Evolutionary conservation across 2,113 vertebrate species (phyloP), one percentile per base, ranked within the genome.

Genomic region (Aphyosemion australe): DNA sequence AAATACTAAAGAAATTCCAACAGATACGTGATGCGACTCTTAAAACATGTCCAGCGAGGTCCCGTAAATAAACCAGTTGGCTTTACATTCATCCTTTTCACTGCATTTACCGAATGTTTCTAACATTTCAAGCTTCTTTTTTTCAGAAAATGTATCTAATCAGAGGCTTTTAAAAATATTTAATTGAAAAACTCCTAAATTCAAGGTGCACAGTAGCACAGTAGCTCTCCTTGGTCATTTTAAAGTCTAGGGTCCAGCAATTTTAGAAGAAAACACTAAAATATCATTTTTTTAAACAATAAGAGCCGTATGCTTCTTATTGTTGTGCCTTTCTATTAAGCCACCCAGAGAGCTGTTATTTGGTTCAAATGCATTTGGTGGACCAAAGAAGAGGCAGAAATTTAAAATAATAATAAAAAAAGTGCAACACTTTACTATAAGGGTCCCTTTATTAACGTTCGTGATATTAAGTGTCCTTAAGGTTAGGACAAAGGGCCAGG

Each of bases 251-350:
- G 26, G 26, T 26, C 26, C 26, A 26, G 26, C n/a, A n/a, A n/a
- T n/a, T n/a, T n/a, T n/a, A n/a, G n/a, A n/a, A n/a, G n/a, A n/a
- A n/a, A 26, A 26, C 26, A 26, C 26, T 26, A 26, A 26, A n/a
- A n/a, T n/a, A 4, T 26, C 19, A 64, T 49, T 70, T 45, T 51
- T 69, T 57, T 53, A 16, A 14, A 69, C 64, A n/a, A 61, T 32
- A 18, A 47, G 21, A 76, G 26, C 26, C 26, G 26, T 26, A 5
- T 26, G 26, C 26, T 26, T 26, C 26, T 26, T 26, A 26, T 26
- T 26, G 26, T 26, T 77, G 79, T 72, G 74, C 77, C 64, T 68
- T 74, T 81, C 48, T 69, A 78, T 61, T 68, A 54, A 72, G 61
- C 75, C 58, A 57, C 57, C 47, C 19, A 53, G 48, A 83, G 61